A percentile compares a stretch with the other conserved stretches of the same genome.
phyloP scores from a whole-genome alignment of 2,888 invertebrate species.

The Alentia gelatinosa region DNA sequence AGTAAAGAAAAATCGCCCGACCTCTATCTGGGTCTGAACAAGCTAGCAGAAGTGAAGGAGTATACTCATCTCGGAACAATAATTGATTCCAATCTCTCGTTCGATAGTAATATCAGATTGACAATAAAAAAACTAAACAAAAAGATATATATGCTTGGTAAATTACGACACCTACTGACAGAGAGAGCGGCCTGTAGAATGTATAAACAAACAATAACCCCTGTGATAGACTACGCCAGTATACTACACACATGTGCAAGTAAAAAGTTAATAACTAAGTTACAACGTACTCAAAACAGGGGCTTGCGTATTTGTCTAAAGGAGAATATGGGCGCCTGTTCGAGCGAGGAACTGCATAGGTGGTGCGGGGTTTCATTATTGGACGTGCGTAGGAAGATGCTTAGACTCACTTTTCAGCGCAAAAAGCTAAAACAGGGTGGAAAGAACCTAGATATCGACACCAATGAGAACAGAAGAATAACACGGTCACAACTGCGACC shows the following conservation, averaged over 20 bases:
- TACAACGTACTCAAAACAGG: not conserved
- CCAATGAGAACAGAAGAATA: too few species aligned
- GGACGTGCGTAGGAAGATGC: too few species aligned
- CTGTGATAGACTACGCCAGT: not conserved
- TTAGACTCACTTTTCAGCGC: too few species aligned
- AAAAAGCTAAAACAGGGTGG: too few species aligned
- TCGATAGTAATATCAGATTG: not conserved
- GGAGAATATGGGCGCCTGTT: too few species aligned
- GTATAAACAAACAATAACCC: not conserved
- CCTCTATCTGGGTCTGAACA: not conserved
- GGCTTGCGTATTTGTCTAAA: not conserved
- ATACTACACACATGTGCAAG: not conserved
- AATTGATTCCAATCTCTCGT: not conserved
- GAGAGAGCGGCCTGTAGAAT: not conserved
- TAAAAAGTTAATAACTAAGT: too few species aligned
- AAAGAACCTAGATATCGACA: too few species aligned
- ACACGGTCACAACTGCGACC: too few species aligned
- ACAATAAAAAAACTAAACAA: not conserved
- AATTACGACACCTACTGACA: not conserved
- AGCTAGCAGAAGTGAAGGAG: not conserved
- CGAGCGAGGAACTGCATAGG: too few species aligned
- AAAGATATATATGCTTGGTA: not conserved
- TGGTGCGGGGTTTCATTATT: too few species aligned
- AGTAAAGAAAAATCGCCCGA: too few species aligned
- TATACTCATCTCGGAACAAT: not conserved